These are phyloP conservation scores for Aegypius monachus DNA, from an alignment of 2,113 vertebrate genomes.

Conservation along the genomic window DNA sequence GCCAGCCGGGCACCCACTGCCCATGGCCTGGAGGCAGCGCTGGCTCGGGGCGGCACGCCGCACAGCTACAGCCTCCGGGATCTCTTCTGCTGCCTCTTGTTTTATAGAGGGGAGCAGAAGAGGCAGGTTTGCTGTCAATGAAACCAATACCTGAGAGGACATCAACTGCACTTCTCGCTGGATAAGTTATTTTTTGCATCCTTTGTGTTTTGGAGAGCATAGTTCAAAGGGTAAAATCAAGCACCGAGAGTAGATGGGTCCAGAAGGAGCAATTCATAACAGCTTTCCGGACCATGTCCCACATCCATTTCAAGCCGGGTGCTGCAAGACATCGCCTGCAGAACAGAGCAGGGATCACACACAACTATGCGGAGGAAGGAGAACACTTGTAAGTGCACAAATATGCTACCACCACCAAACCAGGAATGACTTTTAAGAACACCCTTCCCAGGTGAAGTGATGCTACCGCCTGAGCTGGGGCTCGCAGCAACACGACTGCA, in stretches of 20 bases:
- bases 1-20: background rate
- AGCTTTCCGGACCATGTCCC: fast-evolving
- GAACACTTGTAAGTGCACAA: background rate
- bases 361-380: fast-evolving
- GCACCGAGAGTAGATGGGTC: background rate
- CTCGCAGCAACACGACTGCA: background rate
- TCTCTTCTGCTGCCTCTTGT: background rate
- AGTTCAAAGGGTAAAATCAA: background rate
- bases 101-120: background rate
- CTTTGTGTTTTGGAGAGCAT: background rate
- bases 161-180: background rate
- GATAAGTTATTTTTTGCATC: background rate
- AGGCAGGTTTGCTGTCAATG: background rate
- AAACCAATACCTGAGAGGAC: background rate
- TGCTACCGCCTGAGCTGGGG: background rate
- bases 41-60: fast-evolving
- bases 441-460: fast-evolving
- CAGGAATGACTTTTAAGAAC: background rate
- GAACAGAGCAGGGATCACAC: background rate
- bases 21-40: background rate
- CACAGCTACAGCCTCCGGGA: fast-evolving
- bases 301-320: background rate
- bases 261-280: fast-evolving
- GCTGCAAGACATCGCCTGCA: background rate
- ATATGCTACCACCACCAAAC: background rate